These are phyloP conservation scores for Pseudonaja textilis DNA, from an alignment of 2,113 vertebrate genomes.

Conservation along the genomic window DNA sequence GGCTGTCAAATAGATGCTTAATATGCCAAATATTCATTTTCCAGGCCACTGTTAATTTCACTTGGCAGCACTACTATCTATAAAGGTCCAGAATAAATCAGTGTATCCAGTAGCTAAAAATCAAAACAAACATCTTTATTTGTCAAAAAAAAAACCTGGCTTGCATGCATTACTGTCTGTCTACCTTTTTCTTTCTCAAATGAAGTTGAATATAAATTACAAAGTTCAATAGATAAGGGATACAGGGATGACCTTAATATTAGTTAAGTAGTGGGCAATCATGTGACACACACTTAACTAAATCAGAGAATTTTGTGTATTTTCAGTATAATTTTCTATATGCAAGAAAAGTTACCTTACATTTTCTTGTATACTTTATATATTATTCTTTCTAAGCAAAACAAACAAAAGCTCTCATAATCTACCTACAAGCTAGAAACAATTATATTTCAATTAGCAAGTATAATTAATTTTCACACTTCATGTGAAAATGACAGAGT, in stretches of 20 bases:
- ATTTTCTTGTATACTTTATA: slow-evolving; percentile 2
- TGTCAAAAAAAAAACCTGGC: neutral
- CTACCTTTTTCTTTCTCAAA: neutral
- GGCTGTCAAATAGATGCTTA: neutral
- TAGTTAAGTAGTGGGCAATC: neutral
- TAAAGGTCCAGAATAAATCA: neutral
- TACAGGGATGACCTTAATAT: neutral
- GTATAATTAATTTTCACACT: slow-evolving; percentile 63
- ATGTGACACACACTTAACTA: neutral
- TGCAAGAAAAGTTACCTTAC: neutral
- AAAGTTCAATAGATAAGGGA: neutral
- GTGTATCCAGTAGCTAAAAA: neutral
- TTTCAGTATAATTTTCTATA: neutral
- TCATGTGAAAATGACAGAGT: slow-evolving; percentile 47
- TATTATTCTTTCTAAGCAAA: slow-evolving; percentile 15
- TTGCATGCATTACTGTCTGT: neutral
- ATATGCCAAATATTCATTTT: neutral
- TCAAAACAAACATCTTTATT: neutral
- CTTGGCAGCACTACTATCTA: neutral
- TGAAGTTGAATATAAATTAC: neutral
- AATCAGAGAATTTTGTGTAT: neutral
- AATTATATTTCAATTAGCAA: slow-evolving; percentile 63
- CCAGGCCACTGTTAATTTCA: neutral
- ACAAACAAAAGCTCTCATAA: neutral
- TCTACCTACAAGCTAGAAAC: slow-evolving; percentile 30